Conservation (phyloP, 2,113 vertebrate genomes). For the Marmota monax region DNA sequence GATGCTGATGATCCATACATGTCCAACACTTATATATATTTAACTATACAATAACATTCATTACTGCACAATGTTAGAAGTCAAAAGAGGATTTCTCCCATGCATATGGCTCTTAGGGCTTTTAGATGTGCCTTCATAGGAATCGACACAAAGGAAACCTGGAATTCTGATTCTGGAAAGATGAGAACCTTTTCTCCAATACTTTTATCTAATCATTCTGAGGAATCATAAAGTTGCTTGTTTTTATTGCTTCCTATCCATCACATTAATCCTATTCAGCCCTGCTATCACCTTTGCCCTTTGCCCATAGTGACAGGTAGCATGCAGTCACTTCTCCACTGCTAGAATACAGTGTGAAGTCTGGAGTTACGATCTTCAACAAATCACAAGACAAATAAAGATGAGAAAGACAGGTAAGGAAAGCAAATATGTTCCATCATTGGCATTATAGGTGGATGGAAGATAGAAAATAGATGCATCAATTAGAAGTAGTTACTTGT, state of each 20-base stretch:
- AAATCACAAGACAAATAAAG: neutral
- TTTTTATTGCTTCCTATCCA: neutral
- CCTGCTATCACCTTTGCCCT: neutral
- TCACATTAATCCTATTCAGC: neutral
- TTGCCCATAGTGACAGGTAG: neutral
- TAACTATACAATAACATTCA: neutral
- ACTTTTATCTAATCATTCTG: neutral
- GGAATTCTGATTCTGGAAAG: neutral
- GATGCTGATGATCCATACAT: neutral
- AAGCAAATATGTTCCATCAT: neutral
- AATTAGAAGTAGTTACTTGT: neutral
- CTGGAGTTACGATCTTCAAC: neutral
- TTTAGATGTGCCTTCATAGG: neutral
- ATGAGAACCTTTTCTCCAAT: neutral
- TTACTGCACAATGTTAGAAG: neutral
- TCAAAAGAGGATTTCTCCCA: neutral
- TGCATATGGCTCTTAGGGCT: neutral
- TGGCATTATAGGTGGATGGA: neutral
- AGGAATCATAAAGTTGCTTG: neutral
- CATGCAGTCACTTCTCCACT: neutral
- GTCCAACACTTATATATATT: neutral
- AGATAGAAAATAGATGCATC: neutral
- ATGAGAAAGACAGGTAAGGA: neutral
- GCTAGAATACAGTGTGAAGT: neutral
- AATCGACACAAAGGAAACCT: neutral